Percentiles rank a stretch among this genome's conserved stretches.
phyloP scores from a whole-genome alignment of 1,140 invertebrate genomes.

The Scylla paramamosain region DNA sequence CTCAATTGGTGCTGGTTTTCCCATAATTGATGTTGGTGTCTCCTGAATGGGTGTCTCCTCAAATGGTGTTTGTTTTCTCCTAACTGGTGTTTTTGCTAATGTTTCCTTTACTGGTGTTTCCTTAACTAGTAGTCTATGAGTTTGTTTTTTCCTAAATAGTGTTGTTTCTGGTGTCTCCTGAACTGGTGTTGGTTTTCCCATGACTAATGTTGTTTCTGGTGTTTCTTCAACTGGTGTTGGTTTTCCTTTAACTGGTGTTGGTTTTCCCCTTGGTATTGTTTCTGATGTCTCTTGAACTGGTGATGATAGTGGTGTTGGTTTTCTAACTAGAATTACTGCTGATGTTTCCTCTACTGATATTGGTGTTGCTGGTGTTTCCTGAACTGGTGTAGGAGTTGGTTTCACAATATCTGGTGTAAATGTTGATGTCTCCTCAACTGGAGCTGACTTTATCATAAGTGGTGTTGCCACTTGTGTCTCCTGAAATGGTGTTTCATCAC shows the following conservation, averaged over 20 bases:
- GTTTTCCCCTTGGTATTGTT: neutral
- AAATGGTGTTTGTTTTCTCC: conserved; percentile 34
- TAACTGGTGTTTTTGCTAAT: conserved; percentile 38
- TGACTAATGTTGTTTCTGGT: no score
- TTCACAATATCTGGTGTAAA: no score
- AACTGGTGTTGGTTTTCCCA: no score
- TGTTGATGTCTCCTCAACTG: no score
- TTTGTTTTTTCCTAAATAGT: neutral
- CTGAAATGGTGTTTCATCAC: neutral
- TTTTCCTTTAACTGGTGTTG: neutral
- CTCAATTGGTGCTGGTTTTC: neutral
- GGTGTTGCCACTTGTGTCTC: no score
- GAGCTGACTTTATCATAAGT: no score
- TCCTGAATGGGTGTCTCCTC: neutral
- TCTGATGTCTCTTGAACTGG: conserved; percentile 5
- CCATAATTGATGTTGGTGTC: neutral
- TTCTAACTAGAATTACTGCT: no score
- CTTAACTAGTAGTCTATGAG: no score
- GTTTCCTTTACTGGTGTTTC: neutral
- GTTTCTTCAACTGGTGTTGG: no score
- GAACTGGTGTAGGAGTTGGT: neutral
- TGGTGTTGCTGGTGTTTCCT: neutral
- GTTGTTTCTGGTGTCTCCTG: neutral
- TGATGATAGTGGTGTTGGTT: neutral
- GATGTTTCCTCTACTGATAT: no score